Evolutionary conservation across 2,113 vertebrate genomes (phyloP).

Genomic region (Dascyllus trimaculatus): DNA sequence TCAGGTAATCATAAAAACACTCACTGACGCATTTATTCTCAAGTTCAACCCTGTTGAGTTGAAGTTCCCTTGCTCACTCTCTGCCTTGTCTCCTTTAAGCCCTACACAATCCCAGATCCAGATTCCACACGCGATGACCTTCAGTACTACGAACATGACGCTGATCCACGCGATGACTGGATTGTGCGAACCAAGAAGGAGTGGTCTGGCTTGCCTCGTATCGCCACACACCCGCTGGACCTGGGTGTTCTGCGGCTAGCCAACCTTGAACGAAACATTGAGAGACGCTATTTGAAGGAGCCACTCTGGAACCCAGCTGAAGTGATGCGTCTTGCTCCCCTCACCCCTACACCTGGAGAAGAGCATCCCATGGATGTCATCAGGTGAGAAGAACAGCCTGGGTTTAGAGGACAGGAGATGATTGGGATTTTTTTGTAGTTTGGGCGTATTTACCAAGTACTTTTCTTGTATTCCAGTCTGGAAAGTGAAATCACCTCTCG

Average conservation of each 20-base stretch:
- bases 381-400: slow-evolving; percentile 46
- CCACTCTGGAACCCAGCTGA: slow-evolving; percentile 93
- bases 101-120: slow-evolving; percentile 89
- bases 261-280: slow-evolving; percentile 93
- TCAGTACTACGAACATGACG: slow-evolving; percentile 91
- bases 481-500: slow-evolving; percentile 94
- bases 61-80: background rate
- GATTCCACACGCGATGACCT: slow-evolving; percentile 92
- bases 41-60: background rate
- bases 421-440: background rate
- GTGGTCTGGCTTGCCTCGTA: slow-evolving; percentile 86
- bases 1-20: slow-evolving; percentile 73
- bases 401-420: background rate
- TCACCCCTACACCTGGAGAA: slow-evolving; percentile 80
- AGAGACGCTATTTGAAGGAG: slow-evolving; percentile 94
- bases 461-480: slow-evolving; percentile 75
- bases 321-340: slow-evolving; percentile 89
- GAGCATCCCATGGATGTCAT: slow-evolving; percentile 81
- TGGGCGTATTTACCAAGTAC: rapidly evolving
- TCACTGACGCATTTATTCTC: background rate
- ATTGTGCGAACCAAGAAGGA: slow-evolving; percentile 89
- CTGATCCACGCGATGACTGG: slow-evolving; percentile 91
- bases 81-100: slow-evolving; percentile 70
- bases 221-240: slow-evolving; percentile 91
- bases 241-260: slow-evolving; percentile 90